Evolutionary conservation across 2,888 invertebrate genomes (phyloP), one percentile per base, ranked within the genome.

Genomic region (Drosophila fungiperda): DNA sequence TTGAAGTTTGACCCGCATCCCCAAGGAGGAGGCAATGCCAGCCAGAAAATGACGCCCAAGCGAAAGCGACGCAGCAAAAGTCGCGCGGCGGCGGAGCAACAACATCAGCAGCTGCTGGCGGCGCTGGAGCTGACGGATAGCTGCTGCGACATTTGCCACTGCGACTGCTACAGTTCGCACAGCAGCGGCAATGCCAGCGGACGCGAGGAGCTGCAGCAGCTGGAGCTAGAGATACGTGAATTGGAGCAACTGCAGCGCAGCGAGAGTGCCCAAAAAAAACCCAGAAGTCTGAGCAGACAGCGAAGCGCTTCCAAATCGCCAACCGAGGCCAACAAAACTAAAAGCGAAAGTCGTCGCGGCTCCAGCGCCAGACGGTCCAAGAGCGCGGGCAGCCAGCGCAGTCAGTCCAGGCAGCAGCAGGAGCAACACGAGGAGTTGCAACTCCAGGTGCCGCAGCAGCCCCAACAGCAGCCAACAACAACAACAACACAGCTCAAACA

Each of bases 91-190:
- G 61, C 33, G 50, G 32, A 63, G 38, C 82, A 45, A 33, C 81
- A 91, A 55, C 92, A 92, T 64, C 74, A 90, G 17, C 83, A 84
- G 48, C 80, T 91, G 69, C 73, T 92, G 52, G 83, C 86, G 38
- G 77, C 85, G 59, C 58, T 92, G 61, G 82, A 91, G 11, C 80
- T 92, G 45, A 68, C 71, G 15, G 89, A 92, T 62, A 93, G 91
- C 68, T 92, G 92, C 50, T 92, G 92, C 71, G 91, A 92, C 58
- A 91, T 92, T 68, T 92, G 92, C 65, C 92, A 92, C 60, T 92
- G 92, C 65, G 92, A 92, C 76, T 92, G 92, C 58, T 92, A 91
- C 67, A 92, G 89, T 66, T 91, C 92, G 33, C 92, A 92, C 70
- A 83, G 89, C 63, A 89, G 90, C 70, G 76, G 77, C 53, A 82